These are phyloP conservation scores for Spodoptera picta DNA, from an alignment of 2,888 invertebrate species.

Conservation along the genomic window DNA sequence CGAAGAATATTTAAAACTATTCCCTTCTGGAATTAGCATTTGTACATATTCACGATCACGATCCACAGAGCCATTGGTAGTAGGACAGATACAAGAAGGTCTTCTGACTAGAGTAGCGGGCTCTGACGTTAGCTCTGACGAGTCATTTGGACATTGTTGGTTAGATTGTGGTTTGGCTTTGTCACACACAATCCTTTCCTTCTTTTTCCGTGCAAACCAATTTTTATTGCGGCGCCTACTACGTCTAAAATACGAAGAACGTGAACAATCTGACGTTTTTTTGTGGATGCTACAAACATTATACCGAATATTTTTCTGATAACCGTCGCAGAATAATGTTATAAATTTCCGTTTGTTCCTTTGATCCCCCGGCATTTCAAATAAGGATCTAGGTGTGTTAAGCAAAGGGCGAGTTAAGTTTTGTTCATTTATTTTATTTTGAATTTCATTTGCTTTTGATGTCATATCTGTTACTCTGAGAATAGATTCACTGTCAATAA, in stretches of 20 bases:
- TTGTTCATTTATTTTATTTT: too few species aligned
- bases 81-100: conserved; percentile 12
- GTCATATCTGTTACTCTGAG: conserved; percentile 82
- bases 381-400: conserved; percentile 67
- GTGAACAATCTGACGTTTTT: background rate
- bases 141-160: too few species aligned
- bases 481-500: conserved; percentile 81
- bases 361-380: conserved; percentile 58
- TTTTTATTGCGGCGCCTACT: conserved; percentile 5
- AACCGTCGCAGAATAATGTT: conserved; percentile 67
- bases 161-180: too few species aligned
- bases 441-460: conserved; percentile 59
- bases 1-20: conserved; percentile 14
- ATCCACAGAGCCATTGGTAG: background rate
- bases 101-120: background rate
- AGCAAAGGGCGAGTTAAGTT: conserved; percentile 57
- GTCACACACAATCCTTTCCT: background rate
- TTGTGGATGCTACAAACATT: conserved; percentile 6
- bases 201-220: conserved; percentile 13
- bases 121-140: too few species aligned
- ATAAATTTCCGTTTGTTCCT: conserved; percentile 60
- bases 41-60: conserved; percentile 7
- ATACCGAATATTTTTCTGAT: conserved; percentile 26
- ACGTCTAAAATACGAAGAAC: conserved; percentile 5
- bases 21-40: background rate